phyloP scores from a whole-genome alignment of 2,888 invertebrate genomes.

The Oxyscelio sp. region DNA sequence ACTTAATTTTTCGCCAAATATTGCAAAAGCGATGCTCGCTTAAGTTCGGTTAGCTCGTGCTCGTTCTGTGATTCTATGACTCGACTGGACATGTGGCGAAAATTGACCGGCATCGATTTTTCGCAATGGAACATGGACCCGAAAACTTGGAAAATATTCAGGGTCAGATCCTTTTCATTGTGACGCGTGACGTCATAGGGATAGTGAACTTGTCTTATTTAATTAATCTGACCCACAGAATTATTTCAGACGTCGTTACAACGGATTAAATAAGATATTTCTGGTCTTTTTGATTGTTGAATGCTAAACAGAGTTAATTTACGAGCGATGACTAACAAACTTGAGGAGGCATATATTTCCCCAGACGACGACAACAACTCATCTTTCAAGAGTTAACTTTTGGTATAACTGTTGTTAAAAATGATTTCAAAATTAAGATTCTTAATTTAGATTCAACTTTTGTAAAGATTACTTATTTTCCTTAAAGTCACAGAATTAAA shows the following conservation, averaged over 20 bases:
- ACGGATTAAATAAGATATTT: slow-evolving; percentile 18
- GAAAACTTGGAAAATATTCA: slow-evolving; percentile 80
- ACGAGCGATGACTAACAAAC: slow-evolving; percentile 20
- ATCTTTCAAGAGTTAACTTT: too few species aligned
- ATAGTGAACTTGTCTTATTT: too few species aligned
- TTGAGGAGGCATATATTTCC: not conserved
- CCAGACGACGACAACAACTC: too few species aligned
- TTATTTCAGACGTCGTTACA: slow-evolving; percentile 30
- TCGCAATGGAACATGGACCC: slow-evolving; percentile 81
- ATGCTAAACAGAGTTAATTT: too few species aligned
- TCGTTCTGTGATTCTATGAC: slow-evolving; percentile 6
- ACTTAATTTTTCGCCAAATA: slow-evolving; percentile 47
- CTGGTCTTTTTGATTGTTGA: slow-evolving; percentile 9
- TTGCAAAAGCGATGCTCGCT: slow-evolving; percentile 17
- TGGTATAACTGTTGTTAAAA: too few species aligned
- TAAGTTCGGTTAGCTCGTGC: not conserved
- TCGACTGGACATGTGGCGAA: slow-evolving; percentile 81
- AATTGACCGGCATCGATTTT: slow-evolving; percentile 78
- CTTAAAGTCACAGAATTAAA: too few species aligned
- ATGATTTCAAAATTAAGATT: too few species aligned
- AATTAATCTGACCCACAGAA: slow-evolving; percentile 61
- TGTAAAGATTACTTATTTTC: too few species aligned
- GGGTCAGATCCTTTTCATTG: too few species aligned
- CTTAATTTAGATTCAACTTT: too few species aligned
- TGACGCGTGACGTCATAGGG: too few species aligned